Evolutionary conservation across 1,140 invertebrate genomes (phyloP), one percentile per base, ranked within the genome.

Genomic region (Bombus polaris): DNA sequence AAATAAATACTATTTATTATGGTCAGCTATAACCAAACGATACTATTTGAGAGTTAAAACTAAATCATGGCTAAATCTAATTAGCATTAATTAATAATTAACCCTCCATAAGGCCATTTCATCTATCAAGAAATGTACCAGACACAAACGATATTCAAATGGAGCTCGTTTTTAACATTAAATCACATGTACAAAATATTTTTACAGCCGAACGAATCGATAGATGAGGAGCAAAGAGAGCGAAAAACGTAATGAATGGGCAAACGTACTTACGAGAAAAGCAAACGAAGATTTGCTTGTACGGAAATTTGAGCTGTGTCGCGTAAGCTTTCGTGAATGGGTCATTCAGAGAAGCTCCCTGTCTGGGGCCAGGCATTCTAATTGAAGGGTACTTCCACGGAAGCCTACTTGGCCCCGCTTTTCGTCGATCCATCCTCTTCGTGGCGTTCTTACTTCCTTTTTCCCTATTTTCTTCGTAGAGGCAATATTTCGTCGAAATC

Each of bases 341-440:
- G 44, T 68, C 72, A 76, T 83, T 83, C 81, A 83, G 53, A 37
- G n/a, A 83, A 59, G 28, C 35, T 32, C 25, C 66, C 15, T 68
- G 47, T 47, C 71, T 44, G 42, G 15, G 28, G 44, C 18, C 71
- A 47, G 57, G 81, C 42, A 65, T 82, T 82, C 72, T 82, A 82
- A 82, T 82, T 82, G 81, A 82, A 75, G 81, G 15, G 71, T 82
- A 72, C 81, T 82, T 18, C 18, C 72, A n/a, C 57, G 53, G 32
- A 62, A 65, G 78, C 65, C 65, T 73, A 35, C 83, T 81, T 80
- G n/a, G 57, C 73, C 47, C 47, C 66, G 39, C 74, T 85, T 85
- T 83, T 83, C 82, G 82, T 78, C 74, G 22, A 42, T 47, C 73
- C 65, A 12, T 25, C 44, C 18, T 22, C 10, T 42, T 82, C 22